phyloP scores from a whole-genome alignment of 1,140 invertebrate genomes.

The Polypedilum pembai region DNA sequence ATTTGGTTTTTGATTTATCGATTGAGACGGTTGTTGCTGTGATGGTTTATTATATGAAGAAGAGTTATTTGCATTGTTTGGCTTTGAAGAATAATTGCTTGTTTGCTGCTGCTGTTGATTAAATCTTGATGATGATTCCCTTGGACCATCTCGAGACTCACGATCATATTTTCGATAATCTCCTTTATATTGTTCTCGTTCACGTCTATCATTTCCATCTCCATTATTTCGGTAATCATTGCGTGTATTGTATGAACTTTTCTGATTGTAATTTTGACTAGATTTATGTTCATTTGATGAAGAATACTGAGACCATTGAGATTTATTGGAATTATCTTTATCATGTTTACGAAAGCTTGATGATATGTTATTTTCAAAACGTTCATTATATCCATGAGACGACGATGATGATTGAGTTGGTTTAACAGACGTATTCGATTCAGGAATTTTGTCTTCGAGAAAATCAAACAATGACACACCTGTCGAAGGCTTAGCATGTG shows the following conservation, averaged over 20 bases:
- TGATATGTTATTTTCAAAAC: slow-evolving; percentile 42
- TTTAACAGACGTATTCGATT: slow-evolving; percentile 40
- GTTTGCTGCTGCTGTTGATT: not conserved
- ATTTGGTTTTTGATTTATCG: not conserved
- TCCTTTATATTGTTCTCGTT: not conserved
- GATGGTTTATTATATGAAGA: not conserved
- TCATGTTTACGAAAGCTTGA: slow-evolving; percentile 45
- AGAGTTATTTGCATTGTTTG: not conserved
- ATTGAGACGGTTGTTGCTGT: not conserved
- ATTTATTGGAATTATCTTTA: slow-evolving; percentile 36
- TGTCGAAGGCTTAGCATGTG: slow-evolving; percentile 64
- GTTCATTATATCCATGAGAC: not conserved
- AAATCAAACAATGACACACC: slow-evolving; percentile 83
- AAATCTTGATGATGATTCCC: not conserved
- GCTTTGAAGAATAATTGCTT: slow-evolving; percentile 14
- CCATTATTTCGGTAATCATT: not conserved
- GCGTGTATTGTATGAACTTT: not conserved
- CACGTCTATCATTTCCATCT: too few species aligned
- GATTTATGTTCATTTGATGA: slow-evolving; percentile 20
- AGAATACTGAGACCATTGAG: slow-evolving; percentile 28
- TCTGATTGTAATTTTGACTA: slow-evolving; percentile 9
- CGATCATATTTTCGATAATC: slow-evolving; percentile 15
- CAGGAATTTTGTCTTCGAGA: slow-evolving; percentile 64
- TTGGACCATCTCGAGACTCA: not conserved
- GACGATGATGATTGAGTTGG: not conserved